phyloP scores from a whole-genome alignment of 2,888 invertebrate species.

The Lissonota sp. region DNA sequence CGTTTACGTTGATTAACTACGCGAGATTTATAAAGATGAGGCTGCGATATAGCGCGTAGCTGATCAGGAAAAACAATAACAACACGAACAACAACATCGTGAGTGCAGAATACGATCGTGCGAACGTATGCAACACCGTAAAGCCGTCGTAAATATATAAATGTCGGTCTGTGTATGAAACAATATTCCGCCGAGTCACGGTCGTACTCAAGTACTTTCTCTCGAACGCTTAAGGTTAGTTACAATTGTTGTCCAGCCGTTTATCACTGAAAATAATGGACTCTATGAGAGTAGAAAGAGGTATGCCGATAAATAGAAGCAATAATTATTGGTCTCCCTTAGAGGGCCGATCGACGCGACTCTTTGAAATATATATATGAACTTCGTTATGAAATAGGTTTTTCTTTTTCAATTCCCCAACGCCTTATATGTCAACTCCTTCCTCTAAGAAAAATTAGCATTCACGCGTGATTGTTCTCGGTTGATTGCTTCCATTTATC shows the following conservation, averaged over 20 bases:
- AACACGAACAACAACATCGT: constrained; percentile 2
- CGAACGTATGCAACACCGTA: constrained; percentile 6
- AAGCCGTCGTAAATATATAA: constrained; percentile 37
- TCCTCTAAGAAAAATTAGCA: constrained; percentile 66
- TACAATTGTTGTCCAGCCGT: background rate
- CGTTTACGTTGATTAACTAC: constrained; percentile 27
- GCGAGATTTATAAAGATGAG: constrained; percentile 32
- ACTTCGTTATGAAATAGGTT: constrained; percentile 4
- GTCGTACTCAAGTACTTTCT: constrained; percentile 20
- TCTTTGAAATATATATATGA: background rate
- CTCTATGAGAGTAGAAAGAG: background rate
- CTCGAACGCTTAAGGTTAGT: constrained; percentile 7
- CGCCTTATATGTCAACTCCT: constrained; percentile 3
- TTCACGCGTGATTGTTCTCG: constrained; percentile 65
- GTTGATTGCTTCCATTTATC: constrained; percentile 61
- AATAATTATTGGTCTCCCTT: background rate
- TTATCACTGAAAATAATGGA: constrained; percentile 3
- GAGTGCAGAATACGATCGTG: constrained; percentile 25
- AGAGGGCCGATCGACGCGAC: background rate
- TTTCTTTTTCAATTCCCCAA: background rate
- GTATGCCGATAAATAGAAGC: background rate
- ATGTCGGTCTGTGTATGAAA: constrained; percentile 28
- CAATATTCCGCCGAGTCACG: constrained; percentile 32
- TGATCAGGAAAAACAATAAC: constrained; percentile 4
- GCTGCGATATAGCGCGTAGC: constrained; percentile 26